A percentile compares a stretch with the other conserved stretches of the same genome.
Conservation (phyloP, 2,888 invertebrate genomes). For the Caenorhabditis auriculariae region DNA sequence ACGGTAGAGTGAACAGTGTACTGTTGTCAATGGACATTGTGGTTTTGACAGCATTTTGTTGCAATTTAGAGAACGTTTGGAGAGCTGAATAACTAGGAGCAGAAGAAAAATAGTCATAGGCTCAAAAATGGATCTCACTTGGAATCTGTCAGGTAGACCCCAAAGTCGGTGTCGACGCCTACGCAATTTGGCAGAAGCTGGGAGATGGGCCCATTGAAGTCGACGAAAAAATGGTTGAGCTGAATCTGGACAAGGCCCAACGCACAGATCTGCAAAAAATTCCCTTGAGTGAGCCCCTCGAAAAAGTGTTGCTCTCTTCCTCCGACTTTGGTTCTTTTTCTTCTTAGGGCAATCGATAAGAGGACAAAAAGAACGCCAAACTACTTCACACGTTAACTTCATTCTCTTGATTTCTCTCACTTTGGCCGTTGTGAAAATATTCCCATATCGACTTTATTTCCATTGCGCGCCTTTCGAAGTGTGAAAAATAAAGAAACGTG, state of each 20-base stretch:
- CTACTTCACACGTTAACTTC: too few species aligned
- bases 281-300: too few species aligned
- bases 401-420: too few species aligned
- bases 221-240: slow-evolving; percentile 3
- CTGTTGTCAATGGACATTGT: slow-evolving; percentile 1
- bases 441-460: too few species aligned
- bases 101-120: not conserved
- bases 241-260: slow-evolving; percentile 7
- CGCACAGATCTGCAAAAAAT: slow-evolving; percentile 2
- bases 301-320: too few species aligned
- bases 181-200: slow-evolving; percentile 6
- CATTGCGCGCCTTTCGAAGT: too few species aligned
- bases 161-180: slow-evolving; percentile 18
- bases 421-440: too few species aligned
- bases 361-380: too few species aligned
- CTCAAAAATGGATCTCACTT: slow-evolving; percentile 8
- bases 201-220: slow-evolving; percentile 8
- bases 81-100: slow-evolving; percentile 5
- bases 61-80: slow-evolving; percentile 5
- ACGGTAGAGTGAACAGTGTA: slow-evolving; percentile 6
- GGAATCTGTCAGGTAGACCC: slow-evolving; percentile 9
- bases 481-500: too few species aligned
- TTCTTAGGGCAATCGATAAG: too few species aligned
- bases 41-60: slow-evolving; percentile 7
- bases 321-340: too few species aligned